Evolutionary conservation across 2,888 invertebrate genomes (phyloP).

Genomic region (Nomada goodeniana): DNA sequence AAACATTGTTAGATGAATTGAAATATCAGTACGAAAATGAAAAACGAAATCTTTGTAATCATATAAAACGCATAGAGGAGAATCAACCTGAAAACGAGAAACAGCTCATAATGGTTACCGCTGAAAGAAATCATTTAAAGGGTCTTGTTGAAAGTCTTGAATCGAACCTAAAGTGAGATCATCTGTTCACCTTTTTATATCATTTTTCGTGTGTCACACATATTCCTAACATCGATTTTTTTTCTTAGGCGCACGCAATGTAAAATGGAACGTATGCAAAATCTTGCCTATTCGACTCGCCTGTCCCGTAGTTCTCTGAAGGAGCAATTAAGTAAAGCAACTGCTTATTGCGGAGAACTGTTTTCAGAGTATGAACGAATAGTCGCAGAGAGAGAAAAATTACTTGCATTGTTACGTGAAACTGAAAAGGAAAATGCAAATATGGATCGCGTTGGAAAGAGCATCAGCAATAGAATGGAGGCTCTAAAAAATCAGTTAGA

Average conservation of each 20-base stretch:
- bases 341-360: slow-evolving; percentile 85
- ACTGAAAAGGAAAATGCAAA: slow-evolving; percentile 79
- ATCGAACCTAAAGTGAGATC: slow-evolving; percentile 86
- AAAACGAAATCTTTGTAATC: slow-evolving; percentile 86
- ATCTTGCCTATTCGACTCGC: slow-evolving; percentile 84
- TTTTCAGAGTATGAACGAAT: slow-evolving; percentile 85
- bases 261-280: slow-evolving; percentile 85
- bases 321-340: slow-evolving; percentile 85
- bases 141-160: slow-evolving; percentile 86
- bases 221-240: neutral
- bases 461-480: slow-evolving; percentile 85
- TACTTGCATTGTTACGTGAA: slow-evolving; percentile 73
- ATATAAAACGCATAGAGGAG: slow-evolving; percentile 85
- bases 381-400: slow-evolving; percentile 80
- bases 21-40: slow-evolving; percentile 90
- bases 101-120: slow-evolving; percentile 83
- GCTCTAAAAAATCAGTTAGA: slow-evolving; percentile 85
- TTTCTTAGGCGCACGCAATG: slow-evolving; percentile 83
- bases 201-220: neutral
- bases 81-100: slow-evolving; percentile 85
- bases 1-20: slow-evolving; percentile 90
- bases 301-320: slow-evolving; percentile 85
- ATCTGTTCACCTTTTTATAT: slow-evolving; percentile 1
- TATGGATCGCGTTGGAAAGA: slow-evolving; percentile 83
- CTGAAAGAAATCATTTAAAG: slow-evolving; percentile 85